Percentiles rank a stretch among this genome's conserved stretches.
phyloP scores from a whole-genome alignment of 2,113 vertebrate species.

The Coptodon bakossiorum region DNA sequence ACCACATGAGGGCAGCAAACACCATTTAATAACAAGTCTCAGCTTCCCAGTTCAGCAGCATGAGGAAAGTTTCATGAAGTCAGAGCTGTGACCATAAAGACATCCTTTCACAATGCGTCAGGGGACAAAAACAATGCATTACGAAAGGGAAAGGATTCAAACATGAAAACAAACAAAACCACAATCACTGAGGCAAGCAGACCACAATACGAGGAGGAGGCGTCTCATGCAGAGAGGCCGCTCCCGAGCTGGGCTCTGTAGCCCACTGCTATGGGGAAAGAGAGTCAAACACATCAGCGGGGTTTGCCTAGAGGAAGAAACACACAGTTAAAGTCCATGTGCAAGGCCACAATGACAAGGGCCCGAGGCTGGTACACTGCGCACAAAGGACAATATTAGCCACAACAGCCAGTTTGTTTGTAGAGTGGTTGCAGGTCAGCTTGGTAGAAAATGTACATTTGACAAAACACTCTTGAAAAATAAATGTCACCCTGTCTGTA shows the following conservation, averaged over 20 bases:
- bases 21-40: conserved; percentile 51
- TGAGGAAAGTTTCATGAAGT: background rate
- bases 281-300: conserved; percentile 44
- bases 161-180: conserved; percentile 39
- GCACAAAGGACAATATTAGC: conserved; percentile 64
- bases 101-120: conserved; percentile 18
- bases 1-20: conserved; percentile 67
- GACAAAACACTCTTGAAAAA: conserved; percentile 50
- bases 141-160: conserved; percentile 8
- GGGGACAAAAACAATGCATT: conserved; percentile 1
- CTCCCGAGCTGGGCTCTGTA: conserved; percentile 29
- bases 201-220: conserved; percentile 27
- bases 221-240: background rate
- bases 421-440: conserved; percentile 50
- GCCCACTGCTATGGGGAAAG: conserved; percentile 34
- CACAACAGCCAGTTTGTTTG: conserved; percentile 46
- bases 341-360: conserved; percentile 70
- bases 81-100: conserved; percentile 18
- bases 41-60: background rate
- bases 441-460: conserved; percentile 47
- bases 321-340: conserved; percentile 63
- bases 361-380: conserved; percentile 50
- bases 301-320: conserved; percentile 56
- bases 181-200: conserved; percentile 9
- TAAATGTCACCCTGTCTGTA: conserved; percentile 69